These are phyloP conservation scores for Caenorhabditis macrosperma DNA, from an alignment of 2,888 invertebrate species.

Conservation along the genomic window DNA sequence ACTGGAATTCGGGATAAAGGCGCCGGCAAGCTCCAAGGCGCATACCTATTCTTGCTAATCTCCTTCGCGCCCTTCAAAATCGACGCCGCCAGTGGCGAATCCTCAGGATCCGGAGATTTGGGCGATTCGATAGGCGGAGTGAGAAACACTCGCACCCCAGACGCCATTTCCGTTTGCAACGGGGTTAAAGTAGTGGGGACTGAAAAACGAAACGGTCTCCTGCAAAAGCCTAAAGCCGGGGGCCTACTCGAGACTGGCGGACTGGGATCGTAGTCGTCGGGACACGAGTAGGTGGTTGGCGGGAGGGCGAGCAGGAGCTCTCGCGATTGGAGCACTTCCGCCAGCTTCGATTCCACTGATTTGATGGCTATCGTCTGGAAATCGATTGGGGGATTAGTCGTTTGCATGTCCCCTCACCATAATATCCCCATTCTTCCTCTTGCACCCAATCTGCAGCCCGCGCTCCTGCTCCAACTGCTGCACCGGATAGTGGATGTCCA, in stretches of 20 bases:
- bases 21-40: too few species aligned
- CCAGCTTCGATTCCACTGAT: conserved; percentile 43
- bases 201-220: too few species aligned
- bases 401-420: conserved; percentile 36
- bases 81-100: conserved; percentile 77
- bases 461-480: conserved; percentile 46
- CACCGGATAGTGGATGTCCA: conserved; percentile 51
- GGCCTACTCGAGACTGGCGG: conserved; percentile 8
- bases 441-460: conserved; percentile 38
- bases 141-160: conserved; percentile 30
- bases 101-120: conserved; percentile 72
- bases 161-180: conserved; percentile 36
- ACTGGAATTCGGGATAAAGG: conserved; percentile 43
- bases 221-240: neutral
- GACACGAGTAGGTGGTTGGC: conserved; percentile 41
- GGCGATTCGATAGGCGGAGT: conserved; percentile 45
- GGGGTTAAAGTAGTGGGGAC: conserved; percentile 6
- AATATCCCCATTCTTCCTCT: conserved; percentile 44
- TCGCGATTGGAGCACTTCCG: conserved; percentile 47
- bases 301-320: conserved; percentile 53
- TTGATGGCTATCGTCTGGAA: conserved; percentile 58
- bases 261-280: conserved; percentile 46
- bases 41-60: conserved; percentile 60
- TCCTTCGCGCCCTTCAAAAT: conserved; percentile 74
- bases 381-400: too few species aligned